Base-by-base conservation (phyloP, 2,888 invertebrate species). In the Griposia aprilina region DNA sequence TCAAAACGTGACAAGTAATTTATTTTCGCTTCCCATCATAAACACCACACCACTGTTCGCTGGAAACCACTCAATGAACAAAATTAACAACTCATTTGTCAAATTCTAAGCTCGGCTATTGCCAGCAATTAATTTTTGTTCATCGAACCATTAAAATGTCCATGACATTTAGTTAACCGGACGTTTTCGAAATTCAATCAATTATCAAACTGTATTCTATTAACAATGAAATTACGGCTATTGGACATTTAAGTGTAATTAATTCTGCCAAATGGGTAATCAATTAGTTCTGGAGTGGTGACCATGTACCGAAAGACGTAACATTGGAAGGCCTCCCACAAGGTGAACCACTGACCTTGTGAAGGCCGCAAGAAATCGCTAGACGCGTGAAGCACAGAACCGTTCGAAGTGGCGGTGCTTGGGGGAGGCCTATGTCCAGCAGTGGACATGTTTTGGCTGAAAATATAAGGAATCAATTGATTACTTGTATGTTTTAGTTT, bases 101-200 rank as follows among this genome's bases (percentile, higher is more conserved):
- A 74, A 70, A 76, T 67, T 71, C 84, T 87, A 87, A 87, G 65
- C 78, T 30, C 65, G 48, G 78, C 65, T 65, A 30, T 73, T 67
- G 87, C 50, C 52, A 57, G 48, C 48, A 86, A 86, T 85, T 78
- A 79, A 74, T 76, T 69, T 79, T 77, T 81, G 81, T 67, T 48
- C 62, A 71, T 23, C 30, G 66, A 15, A 75, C 85, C 67, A 76
- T 82, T 66, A 81, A 62, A 74, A 62, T 82, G 74, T 63, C 62
- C n/a, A 36, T 15, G 30, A 59, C 68, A 81, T 71, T 81, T 71
- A 80, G 75, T 75, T 60, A 62, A 55, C 63, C 7, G 55, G 74
- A 79, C 41, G 48, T 63, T 48, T 65, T 48, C 2, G 65, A 62
- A 82, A 82, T 71, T 68, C 73, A 65, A 74, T 74, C 50, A 82